These are phyloP conservation scores for Homarus gammarus DNA, from an alignment of 2,888 invertebrate species.

Conservation along the genomic window DNA sequence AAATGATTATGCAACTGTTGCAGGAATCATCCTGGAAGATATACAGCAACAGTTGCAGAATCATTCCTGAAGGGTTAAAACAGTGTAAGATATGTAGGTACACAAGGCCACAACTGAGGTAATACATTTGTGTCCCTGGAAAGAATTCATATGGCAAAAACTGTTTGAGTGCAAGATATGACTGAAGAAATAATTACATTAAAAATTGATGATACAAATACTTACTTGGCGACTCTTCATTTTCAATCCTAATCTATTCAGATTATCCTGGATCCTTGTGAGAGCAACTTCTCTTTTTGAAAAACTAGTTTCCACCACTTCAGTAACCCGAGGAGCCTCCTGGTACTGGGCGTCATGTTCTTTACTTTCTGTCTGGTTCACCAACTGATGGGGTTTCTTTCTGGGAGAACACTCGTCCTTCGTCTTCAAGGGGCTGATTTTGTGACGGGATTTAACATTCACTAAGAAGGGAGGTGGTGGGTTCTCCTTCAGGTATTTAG, in stretches of 20 bases:
- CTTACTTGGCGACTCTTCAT: not conserved
- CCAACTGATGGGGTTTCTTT: not conserved
- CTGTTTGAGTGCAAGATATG: not conserved
- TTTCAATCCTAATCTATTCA: not conserved
- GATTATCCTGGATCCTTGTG: not conserved
- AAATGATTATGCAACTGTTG: no score
- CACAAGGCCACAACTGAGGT: no score
- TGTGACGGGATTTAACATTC: slow-evolving; percentile 45
- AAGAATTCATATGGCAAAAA: no score
- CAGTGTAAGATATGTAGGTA: no score
- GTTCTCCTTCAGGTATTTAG: slow-evolving; percentile 48
- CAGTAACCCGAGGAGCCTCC: not conserved
- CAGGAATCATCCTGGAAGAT: no score
- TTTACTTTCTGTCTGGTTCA: not conserved
- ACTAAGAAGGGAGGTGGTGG: slow-evolving; percentile 46
- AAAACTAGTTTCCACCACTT: not conserved
- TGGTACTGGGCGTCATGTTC: not conserved
- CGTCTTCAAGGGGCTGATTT: slow-evolving; percentile 27
- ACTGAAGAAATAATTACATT: not conserved
- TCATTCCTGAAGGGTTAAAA: no score
- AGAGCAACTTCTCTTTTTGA: not conserved
- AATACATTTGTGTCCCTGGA: no score
- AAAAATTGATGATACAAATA: not conserved
- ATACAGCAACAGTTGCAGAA: no score
- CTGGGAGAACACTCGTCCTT: not conserved